Conservation (phyloP, 2,113 vertebrate genomes). For the Paradoxurus hermaphroditus region DNA sequence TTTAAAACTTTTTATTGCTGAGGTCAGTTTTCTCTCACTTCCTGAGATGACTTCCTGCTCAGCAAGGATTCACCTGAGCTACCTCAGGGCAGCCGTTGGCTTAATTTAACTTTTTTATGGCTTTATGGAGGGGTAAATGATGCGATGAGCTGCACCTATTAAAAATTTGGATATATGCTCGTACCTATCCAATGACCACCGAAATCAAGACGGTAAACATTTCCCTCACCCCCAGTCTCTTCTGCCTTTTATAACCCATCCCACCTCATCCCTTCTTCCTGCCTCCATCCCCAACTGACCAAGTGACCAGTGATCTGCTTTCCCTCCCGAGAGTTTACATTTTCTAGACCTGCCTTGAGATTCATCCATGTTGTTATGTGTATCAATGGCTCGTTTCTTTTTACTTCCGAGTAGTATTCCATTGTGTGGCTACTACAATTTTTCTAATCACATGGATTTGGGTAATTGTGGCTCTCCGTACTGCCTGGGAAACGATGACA, state of each 20-base stretch:
- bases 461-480: background rate
- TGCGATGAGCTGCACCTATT: background rate
- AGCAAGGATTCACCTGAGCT: background rate
- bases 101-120: background rate
- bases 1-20: background rate
- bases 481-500: background rate
- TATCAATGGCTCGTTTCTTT: background rate
- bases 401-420: background rate
- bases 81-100: background rate
- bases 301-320: background rate
- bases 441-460: background rate
- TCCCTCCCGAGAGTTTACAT: background rate
- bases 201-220: background rate
- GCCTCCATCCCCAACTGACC: background rate
- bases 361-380: background rate
- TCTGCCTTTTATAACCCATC: background rate
- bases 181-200: background rate
- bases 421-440: background rate
- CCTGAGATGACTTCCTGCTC: background rate
- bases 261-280: background rate
- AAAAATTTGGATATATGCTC: background rate
- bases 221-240: background rate
- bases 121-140: background rate
- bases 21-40: background rate
- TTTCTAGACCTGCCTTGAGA: background rate